Evolutionary conservation across 2,113 vertebrate genomes (phyloP).

Genomic region (Erinaceus europaeus): DNA sequence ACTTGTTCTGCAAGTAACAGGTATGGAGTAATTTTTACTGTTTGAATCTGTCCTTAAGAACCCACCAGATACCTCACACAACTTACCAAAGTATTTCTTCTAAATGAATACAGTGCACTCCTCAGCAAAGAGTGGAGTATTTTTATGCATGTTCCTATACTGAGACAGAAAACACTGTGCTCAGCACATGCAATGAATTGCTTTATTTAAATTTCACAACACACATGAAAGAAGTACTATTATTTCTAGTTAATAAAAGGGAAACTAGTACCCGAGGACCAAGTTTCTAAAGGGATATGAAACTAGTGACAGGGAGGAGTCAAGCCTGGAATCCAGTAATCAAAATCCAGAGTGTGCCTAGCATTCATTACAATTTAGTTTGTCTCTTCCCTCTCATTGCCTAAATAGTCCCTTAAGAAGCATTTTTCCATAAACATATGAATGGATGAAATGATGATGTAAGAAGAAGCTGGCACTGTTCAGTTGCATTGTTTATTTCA

Average conservation of each 20-base stretch:
- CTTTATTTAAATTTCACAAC: not conserved
- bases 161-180: not conserved
- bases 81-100: constrained; percentile 34
- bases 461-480: not conserved
- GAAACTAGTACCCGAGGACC: not conserved
- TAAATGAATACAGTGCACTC: not conserved
- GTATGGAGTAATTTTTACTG: not conserved
- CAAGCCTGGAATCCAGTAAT: not conserved
- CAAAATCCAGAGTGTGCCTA: not conserved
- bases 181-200: not conserved
- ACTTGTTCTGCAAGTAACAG: not conserved
- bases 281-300: not conserved
- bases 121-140: not conserved
- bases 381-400: not conserved
- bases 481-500: not conserved
- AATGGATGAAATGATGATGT: not conserved
- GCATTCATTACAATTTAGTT: not conserved
- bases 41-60: not conserved
- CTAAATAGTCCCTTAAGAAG: not conserved
- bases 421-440: not conserved
- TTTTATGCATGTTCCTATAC: not conserved
- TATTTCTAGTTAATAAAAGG: not conserved
- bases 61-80: not conserved
- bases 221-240: not conserved
- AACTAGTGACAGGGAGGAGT: not conserved